These are phyloP conservation scores for Sebastiscus albofasciatus DNA, from an alignment of 2,797 vertebrate genomes.

Conservation along the genomic window DNA sequence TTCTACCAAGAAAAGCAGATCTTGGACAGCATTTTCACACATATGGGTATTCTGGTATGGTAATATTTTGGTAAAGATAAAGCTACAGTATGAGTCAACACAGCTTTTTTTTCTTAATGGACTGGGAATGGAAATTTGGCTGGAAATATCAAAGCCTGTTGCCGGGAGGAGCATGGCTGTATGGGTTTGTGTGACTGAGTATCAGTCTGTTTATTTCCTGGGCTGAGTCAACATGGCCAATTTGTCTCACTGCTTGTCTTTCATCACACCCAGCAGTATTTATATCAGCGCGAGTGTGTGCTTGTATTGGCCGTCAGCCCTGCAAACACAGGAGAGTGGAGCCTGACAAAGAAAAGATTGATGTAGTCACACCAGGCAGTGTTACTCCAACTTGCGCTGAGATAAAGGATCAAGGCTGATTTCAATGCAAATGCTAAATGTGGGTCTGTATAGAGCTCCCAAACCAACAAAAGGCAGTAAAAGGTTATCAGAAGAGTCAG, in stretches of 20 bases:
- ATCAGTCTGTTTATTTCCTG: conserved; percentile 23
- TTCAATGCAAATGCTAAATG: not conserved
- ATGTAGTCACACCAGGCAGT: not conserved
- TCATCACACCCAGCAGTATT: conserved; percentile 1
- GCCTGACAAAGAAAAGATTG: not conserved
- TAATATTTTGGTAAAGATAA: not conserved
- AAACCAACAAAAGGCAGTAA: not conserved
- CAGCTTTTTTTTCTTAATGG: not conserved
- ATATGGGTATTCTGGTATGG: not conserved
- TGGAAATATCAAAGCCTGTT: not conserved
- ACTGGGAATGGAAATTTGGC: not conserved
- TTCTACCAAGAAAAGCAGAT: not conserved
- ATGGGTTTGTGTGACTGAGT: not conserved
- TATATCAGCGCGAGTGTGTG: not conserved
- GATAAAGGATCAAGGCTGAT: not conserved
- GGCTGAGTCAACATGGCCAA: conserved; percentile 16
- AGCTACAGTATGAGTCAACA: not conserved
- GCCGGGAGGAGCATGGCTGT: not conserved
- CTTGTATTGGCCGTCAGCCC: not conserved
- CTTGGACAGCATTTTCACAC: not conserved
- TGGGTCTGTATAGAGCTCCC: not conserved
- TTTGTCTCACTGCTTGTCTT: conserved; percentile 15
- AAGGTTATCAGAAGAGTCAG: not conserved
- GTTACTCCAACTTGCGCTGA: not conserved
- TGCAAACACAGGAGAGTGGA: not conserved